A percentile compares a stretch with the other conserved stretches of the same genome.
Conservation (phyloP, 2,888 invertebrate species). For the Philhelius pedissequus region DNA sequence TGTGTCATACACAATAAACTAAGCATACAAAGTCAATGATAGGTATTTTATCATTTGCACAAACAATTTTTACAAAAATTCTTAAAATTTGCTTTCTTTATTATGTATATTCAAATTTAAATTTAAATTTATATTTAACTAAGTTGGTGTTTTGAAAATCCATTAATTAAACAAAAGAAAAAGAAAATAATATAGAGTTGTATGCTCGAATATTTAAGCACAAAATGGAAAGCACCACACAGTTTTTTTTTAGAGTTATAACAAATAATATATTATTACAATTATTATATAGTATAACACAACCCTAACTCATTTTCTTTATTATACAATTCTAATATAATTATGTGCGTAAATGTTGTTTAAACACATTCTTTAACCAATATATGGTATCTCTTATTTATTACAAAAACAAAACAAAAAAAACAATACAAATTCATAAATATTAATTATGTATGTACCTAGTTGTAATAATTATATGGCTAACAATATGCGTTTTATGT, state of each 20-base stretch:
- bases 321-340: constrained; percentile 30
- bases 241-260: constrained; percentile 14
- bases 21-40: constrained; percentile 32
- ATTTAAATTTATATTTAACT: constrained; percentile 10
- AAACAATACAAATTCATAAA: constrained; percentile 19
- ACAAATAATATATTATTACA: constrained; percentile 8
- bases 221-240: constrained; percentile 5
- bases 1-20: constrained; percentile 65
- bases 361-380: constrained; percentile 29
- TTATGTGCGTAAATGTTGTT: constrained; percentile 52
- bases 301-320: constrained; percentile 14
- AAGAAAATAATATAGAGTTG: neutral
- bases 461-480: constrained; percentile 42
- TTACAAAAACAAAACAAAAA: neutral
- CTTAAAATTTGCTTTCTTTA: constrained; percentile 30
- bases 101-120: constrained; percentile 9
- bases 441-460: constrained; percentile 36
- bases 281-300: constrained; percentile 10
- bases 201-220: neutral
- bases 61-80: constrained; percentile 10
- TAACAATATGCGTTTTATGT: constrained; percentile 40
- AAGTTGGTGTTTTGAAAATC: constrained; percentile 10
- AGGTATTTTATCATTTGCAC: constrained; percentile 35
- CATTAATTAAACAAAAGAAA: neutral
- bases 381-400: constrained; percentile 51